Conservation (phyloP, 2,888 invertebrate species). For the Stenchaetothrips biformis region DNA sequence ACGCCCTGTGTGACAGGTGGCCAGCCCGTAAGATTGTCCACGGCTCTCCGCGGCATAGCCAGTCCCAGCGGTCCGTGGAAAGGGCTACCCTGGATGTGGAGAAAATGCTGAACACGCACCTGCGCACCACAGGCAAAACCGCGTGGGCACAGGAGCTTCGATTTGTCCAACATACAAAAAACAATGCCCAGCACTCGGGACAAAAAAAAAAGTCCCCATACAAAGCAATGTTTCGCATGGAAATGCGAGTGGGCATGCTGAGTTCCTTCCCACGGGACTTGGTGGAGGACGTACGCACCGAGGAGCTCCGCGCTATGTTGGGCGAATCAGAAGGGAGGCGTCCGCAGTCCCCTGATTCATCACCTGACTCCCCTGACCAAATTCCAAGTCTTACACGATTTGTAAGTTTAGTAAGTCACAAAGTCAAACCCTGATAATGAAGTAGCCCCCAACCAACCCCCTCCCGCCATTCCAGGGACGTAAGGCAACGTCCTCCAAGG, state of each 20-base stretch:
- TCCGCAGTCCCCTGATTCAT: background rate
- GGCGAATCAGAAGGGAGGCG: background rate
- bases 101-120: slow-evolving; percentile 1
- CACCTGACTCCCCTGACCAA: background rate
- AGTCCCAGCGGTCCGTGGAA: background rate
- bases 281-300: background rate
- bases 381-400: background rate
- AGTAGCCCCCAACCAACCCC: no score
- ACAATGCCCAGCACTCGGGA: background rate
- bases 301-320: background rate
- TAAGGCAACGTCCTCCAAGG: no score
- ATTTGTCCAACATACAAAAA: background rate
- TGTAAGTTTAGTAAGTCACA: background rate
- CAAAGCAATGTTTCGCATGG: background rate
- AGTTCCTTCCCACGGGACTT: background rate
- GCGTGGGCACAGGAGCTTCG: background rate
- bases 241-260: background rate
- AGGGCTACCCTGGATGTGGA: background rate
- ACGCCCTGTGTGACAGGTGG: background rate
- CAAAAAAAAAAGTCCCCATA: background rate
- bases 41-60: background rate
- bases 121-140: background rate
- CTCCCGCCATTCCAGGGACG: no score
- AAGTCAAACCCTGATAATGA: no score
- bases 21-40: background rate